phyloP scores from a whole-genome alignment of 2,888 invertebrate genomes.

The Clostera curtula region DNA sequence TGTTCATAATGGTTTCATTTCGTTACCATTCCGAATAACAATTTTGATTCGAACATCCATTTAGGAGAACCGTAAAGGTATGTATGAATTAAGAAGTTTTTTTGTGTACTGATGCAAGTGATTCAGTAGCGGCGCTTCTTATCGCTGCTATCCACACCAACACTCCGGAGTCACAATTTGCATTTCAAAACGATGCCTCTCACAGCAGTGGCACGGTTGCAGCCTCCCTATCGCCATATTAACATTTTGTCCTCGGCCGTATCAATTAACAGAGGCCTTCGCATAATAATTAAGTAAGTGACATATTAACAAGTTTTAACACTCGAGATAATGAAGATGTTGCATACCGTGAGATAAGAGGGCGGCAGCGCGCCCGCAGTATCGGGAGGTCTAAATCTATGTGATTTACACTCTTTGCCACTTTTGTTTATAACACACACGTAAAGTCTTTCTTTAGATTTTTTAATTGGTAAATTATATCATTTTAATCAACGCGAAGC shows the following conservation, averaged over 20 bases:
- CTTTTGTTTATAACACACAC: slow-evolving; percentile 17
- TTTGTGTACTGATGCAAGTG: too few species aligned
- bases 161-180: slow-evolving; percentile 51
- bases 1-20: too few species aligned
- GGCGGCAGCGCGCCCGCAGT: slow-evolving; percentile 27
- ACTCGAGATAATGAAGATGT: slow-evolving; percentile 70
- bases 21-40: too few species aligned
- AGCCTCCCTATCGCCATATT: slow-evolving; percentile 52
- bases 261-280: slow-evolving; percentile 61
- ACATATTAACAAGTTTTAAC: slow-evolving; percentile 71
- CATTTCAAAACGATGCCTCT: slow-evolving; percentile 40
- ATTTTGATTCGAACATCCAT: too few species aligned
- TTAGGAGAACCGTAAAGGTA: too few species aligned
- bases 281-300: slow-evolving; percentile 68
- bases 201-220: slow-evolving; percentile 22
- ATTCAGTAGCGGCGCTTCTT: slow-evolving; percentile 41
- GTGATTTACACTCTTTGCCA: slow-evolving; percentile 21
- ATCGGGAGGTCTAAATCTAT: slow-evolving; percentile 32
- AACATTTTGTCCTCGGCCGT: slow-evolving; percentile 68
- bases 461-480: too few species aligned
- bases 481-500: too few species aligned
- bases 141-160: slow-evolving; percentile 46
- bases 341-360: slow-evolving; percentile 39
- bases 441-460: too few species aligned
- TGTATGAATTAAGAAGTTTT: too few species aligned